Conservation (phyloP, 2,888 invertebrate genomes). For the Synergus itoensis region DNA sequence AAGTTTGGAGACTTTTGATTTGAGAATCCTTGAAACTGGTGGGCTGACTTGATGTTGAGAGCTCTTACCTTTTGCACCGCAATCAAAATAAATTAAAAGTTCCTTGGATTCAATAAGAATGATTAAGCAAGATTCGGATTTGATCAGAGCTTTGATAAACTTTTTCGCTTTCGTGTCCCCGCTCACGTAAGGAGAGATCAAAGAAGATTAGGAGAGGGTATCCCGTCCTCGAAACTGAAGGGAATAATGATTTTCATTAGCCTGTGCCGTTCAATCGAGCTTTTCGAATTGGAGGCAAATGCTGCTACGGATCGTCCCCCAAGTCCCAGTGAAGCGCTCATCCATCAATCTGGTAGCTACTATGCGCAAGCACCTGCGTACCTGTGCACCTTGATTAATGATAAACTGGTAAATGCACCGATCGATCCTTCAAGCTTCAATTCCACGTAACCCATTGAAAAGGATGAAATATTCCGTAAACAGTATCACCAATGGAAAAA, state of each 20-base stretch:
- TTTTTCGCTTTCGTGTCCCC: conserved; percentile 41
- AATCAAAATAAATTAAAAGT: conserved; percentile 33
- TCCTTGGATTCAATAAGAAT: conserved; percentile 22
- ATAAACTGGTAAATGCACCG: conserved; percentile 67
- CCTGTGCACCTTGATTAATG: conserved; percentile 71
- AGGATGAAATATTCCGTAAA: not conserved
- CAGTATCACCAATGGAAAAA: not conserved
- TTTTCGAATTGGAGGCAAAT: conserved; percentile 48
- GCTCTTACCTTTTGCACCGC: not conserved
- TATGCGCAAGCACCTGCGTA: conserved; percentile 67
- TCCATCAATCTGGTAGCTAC: conserved; percentile 68
- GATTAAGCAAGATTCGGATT: conserved; percentile 17
- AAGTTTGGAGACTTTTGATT: not conserved
- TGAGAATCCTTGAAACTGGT: not conserved
- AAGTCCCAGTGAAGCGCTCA: conserved; percentile 58
- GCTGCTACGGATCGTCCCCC: conserved; percentile 23
- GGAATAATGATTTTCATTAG: conserved; percentile 42
- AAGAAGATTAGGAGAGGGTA: conserved; percentile 36
- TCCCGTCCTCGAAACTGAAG: not conserved
- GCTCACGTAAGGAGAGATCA: conserved; percentile 40
- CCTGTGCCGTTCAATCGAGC: conserved; percentile 40
- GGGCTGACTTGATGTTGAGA: not conserved
- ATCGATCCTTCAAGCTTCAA: conserved; percentile 64
- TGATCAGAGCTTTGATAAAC: conserved; percentile 40
- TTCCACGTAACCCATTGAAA: not conserved